Conservation (phyloP, 1,140 invertebrate species). For the Mylabris phalerata region DNA sequence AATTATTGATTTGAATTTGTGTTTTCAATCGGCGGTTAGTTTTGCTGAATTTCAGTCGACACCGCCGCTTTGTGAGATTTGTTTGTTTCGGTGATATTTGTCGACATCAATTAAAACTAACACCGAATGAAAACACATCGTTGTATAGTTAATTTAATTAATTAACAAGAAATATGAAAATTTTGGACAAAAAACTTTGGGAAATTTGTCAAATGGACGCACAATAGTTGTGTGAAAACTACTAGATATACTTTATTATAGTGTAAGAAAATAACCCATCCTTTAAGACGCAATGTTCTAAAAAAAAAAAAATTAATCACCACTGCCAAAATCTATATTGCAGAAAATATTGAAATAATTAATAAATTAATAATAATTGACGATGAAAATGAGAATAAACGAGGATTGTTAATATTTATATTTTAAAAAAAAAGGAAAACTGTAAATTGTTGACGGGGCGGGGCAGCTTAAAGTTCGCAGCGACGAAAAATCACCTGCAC, state of each 20-base stretch:
- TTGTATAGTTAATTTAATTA: no score
- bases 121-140: no score
- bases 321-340: slow-evolving; percentile 7
- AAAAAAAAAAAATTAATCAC: slow-evolving; percentile 5
- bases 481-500: no score
- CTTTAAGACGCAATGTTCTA: slow-evolving; percentile 8
- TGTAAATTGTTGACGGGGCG: slow-evolving; percentile 24
- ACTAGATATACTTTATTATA: no score
- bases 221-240: no score
- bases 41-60: background rate
- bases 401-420: background rate
- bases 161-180: no score
- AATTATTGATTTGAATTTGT: slow-evolving; percentile 19
- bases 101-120: no score
- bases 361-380: background rate
- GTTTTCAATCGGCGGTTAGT: background rate
- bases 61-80: background rate
- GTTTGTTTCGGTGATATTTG: background rate
- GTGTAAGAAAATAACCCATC: background rate
- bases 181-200: no score
- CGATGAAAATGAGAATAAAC: background rate
- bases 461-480: slow-evolving; percentile 1
- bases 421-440: slow-evolving; percentile 5
- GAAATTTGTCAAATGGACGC: no score
- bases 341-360: background rate